Conservation (phyloP, 2,113 vertebrate species). For the Phoenicopterus ruber region DNA sequence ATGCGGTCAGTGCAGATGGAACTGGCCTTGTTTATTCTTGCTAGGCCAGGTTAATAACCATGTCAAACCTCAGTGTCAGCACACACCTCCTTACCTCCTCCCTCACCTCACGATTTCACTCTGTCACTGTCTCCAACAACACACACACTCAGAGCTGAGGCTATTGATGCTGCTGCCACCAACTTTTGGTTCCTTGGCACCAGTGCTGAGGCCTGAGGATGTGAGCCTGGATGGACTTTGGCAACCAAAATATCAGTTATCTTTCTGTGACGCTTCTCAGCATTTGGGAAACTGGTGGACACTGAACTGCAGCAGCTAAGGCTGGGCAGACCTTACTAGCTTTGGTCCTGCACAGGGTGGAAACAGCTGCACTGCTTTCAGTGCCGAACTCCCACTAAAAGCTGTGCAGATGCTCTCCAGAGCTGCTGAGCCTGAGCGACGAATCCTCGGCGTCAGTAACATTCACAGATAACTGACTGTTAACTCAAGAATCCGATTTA, state of each 20-base stretch:
- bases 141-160: not conserved
- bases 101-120: not conserved
- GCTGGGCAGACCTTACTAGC: not conserved
- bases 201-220: not conserved
- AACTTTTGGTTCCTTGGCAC: not conserved
- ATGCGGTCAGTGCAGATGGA: not conserved
- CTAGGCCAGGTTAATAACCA: not conserved
- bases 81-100: not conserved
- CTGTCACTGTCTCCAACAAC: not conserved
- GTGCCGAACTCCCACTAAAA: not conserved
- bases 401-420: not conserved
- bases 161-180: not conserved
- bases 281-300: not conserved
- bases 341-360: not conserved
- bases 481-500: not conserved
- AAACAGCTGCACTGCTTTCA: not conserved
- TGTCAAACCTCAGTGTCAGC: not conserved
- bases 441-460: not conserved
- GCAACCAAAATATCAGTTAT: not conserved
- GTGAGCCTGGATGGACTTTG: not conserved
- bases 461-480: not conserved
- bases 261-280: not conserved
- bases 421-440: not conserved
- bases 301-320: not conserved
- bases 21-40: not conserved